phyloP scores from a whole-genome alignment of 2,113 vertebrate genomes.

The Xenus cinereus region DNA sequence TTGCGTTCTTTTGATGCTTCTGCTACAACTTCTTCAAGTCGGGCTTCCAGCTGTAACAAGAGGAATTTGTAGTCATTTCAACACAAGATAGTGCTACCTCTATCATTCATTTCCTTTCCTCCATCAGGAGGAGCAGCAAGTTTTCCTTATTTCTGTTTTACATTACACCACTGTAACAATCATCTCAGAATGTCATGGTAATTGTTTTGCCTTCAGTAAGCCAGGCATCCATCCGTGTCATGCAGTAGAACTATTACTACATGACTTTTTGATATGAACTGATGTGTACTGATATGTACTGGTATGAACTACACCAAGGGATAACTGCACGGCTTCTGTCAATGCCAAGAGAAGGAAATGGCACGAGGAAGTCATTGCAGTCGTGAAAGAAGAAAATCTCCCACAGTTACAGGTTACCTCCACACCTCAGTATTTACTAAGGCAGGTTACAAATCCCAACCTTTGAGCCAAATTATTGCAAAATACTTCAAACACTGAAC shows the following conservation, averaged over 20 bases:
- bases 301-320: neutral
- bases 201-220: constrained; percentile 4
- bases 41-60: constrained; percentile 83
- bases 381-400: neutral
- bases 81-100: no score
- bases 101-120: neutral
- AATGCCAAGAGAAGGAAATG: neutral
- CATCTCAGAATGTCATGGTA: neutral
- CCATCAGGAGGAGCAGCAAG: neutral
- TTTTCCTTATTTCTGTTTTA: neutral
- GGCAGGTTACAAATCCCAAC: neutral
- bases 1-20: constrained; percentile 94
- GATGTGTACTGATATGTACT: neutral
- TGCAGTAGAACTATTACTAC: neutral
- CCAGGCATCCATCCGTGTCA: neutral
- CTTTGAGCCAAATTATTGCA: neutral
- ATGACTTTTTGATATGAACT: neutral
- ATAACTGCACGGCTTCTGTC: neutral
- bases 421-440: neutral
- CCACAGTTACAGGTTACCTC: neutral
- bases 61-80: neutral
- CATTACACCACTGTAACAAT: neutral
- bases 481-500: neutral
- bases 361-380: neutral
- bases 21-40: constrained; percentile 85